phyloP scores from a whole-genome alignment of 2,888 invertebrate species.

The Hypolimnas misippus region DNA sequence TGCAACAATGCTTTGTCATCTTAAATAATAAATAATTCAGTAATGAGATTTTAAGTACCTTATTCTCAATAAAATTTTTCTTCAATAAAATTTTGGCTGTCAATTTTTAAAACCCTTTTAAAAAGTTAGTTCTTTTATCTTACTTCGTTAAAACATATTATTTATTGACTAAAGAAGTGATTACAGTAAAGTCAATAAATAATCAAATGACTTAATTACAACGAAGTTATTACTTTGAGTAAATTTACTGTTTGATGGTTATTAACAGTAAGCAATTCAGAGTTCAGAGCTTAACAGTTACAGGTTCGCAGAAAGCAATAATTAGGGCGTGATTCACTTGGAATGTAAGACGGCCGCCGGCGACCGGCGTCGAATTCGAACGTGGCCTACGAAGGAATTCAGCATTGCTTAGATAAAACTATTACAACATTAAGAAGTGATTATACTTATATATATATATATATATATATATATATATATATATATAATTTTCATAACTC shows the following conservation, averaged over 20 bases:
- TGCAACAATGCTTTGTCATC: constrained; percentile 37
- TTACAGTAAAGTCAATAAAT: not conserved
- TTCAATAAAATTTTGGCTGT: too few species aligned
- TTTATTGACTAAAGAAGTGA: not conserved
- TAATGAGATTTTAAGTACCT: constrained; percentile 33
- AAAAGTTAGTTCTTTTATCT: not conserved
- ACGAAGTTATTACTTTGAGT: constrained; percentile 27
- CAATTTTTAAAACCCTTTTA: not conserved
- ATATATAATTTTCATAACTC: too few species aligned
- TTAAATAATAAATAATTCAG: constrained; percentile 29
- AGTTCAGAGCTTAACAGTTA: constrained; percentile 53
- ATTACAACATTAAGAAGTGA: constrained; percentile 35
- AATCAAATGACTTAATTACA: constrained; percentile 16
- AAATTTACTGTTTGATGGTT: constrained; percentile 61
- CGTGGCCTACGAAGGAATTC: constrained; percentile 43
- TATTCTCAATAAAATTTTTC: too few species aligned
- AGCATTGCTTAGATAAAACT: constrained; percentile 39
- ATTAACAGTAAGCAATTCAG: constrained; percentile 66
- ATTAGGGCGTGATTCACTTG: constrained; percentile 62
- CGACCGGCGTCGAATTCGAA: constrained; percentile 45
- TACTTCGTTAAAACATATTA: not conserved
- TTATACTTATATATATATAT: too few species aligned
- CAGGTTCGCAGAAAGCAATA: constrained; percentile 62
- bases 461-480: too few species aligned
- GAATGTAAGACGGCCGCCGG: constrained; percentile 36